A percentile compares a stretch with the other conserved stretches of the same genome.
These are phyloP conservation scores for Conomelus anceps DNA, from an alignment of 2,888 invertebrate genomes.

Conservation along the genomic window DNA sequence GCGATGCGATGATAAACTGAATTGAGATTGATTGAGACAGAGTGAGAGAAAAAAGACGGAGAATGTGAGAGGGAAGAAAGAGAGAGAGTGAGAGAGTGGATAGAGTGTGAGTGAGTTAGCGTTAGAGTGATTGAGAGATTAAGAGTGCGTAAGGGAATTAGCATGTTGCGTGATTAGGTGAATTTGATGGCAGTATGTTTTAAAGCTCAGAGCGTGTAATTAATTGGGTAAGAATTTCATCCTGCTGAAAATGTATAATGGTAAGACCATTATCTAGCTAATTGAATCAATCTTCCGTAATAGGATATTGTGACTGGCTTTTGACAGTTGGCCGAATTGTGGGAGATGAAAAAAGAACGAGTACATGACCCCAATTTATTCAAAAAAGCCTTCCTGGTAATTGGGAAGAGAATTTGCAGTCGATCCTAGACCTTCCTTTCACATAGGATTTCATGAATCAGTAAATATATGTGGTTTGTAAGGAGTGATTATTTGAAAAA, in stretches of 20 bases:
- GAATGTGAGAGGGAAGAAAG: not conserved
- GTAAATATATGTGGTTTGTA: too few relatives aligned
- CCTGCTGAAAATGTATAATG: not conserved
- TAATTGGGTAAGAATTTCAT: not conserved
- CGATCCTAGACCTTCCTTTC: not conserved
- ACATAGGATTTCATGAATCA: too few relatives aligned
- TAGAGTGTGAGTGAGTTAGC: too few relatives aligned
- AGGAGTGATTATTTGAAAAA: too few relatives aligned
- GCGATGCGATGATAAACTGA: too few relatives aligned
- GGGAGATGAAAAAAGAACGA: not conserved
- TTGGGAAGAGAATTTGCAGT: not conserved
- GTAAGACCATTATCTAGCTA: not conserved
- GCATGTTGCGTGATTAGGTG: not conserved
- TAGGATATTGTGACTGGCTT: not conserved
- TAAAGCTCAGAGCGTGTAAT: not conserved
- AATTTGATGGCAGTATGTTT: not conserved
- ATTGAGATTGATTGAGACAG: not conserved
- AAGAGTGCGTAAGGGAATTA: not conserved
- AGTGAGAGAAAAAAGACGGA: not conserved
- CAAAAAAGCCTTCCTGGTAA: not conserved
- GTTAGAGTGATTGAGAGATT: too few relatives aligned
- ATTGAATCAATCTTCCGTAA: not conserved
- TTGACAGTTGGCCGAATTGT: not conserved
- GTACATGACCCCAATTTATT: not conserved
- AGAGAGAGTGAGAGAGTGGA: not conserved